Percentiles rank a stretch among this genome's conserved stretches.
These are phyloP conservation scores for Campylomormyrus numenius DNA, from an alignment of 2,113 vertebrate species.

Conservation along the genomic window DNA sequence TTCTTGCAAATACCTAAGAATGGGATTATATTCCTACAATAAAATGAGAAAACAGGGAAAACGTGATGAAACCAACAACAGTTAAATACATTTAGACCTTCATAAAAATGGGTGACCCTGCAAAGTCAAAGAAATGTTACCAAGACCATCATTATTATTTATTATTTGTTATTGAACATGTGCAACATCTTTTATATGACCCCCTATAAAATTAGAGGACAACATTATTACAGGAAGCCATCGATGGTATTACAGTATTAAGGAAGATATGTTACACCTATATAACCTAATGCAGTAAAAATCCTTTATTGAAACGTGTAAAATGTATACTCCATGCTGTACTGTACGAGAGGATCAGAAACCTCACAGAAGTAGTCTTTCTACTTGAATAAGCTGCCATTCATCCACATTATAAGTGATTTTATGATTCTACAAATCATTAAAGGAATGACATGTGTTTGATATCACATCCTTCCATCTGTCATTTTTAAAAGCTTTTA, in stretches of 20 bases:
- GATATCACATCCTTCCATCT: neutral
- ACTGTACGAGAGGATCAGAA: neutral
- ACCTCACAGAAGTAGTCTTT: neutral
- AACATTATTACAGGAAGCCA: neutral
- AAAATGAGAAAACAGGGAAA: neutral
- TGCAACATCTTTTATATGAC: neutral
- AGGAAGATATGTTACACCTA: constrained; percentile 2
- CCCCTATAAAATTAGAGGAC: neutral
- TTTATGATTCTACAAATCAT: neutral
- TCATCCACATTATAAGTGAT: neutral
- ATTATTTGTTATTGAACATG: neutral
- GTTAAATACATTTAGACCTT: neutral
- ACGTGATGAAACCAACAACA: neutral
- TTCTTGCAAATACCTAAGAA: neutral
- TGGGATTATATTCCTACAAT: neutral
- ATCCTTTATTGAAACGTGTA: constrained; percentile 1
- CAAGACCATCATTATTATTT: neutral
- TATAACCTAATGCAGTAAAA: constrained; percentile 2
- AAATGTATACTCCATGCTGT: neutral
- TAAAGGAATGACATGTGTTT: neutral
- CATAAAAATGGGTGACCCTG: neutral
- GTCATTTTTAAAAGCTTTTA: constrained; percentile 2
- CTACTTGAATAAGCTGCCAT: neutral
- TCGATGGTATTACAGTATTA: neutral
- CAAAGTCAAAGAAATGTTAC: neutral